A percentile compares a stretch with the other conserved stretches of the same genome.
Conservation (phyloP, 2,797 vertebrate genomes). For the Cephalopachus bancanus region DNA sequence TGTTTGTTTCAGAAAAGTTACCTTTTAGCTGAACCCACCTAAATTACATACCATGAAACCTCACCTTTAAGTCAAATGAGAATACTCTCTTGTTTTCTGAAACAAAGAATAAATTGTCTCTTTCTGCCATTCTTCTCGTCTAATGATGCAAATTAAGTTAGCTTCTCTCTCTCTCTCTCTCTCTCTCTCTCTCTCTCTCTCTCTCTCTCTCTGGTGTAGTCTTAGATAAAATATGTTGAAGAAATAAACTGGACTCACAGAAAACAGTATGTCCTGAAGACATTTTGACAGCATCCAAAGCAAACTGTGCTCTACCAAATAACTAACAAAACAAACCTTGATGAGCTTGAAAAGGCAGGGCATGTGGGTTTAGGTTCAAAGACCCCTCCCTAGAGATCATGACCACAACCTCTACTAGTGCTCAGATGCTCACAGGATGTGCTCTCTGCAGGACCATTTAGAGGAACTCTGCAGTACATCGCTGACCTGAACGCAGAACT, state of each 20-base stretch:
- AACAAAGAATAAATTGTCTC: not conserved
- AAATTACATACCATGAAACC: not conserved
- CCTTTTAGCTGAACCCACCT: not conserved
- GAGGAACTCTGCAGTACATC: not conserved
- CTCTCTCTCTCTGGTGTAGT: not conserved
- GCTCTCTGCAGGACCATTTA: slow-evolving; percentile 86
- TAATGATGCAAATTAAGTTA: not conserved
- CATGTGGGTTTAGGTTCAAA: not conserved
- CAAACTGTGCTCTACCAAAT: not conserved
- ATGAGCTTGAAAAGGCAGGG: not conserved
- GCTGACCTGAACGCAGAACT: not conserved
- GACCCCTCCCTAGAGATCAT: no score
- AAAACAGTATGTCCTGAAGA: not conserved
- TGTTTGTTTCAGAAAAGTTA: not conserved
- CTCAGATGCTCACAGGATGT: slow-evolving; percentile 90
- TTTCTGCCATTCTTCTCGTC: not conserved
- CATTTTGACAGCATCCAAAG: not conserved
- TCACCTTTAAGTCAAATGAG: not conserved
- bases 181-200: not conserved
- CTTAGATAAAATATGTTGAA: not conserved
- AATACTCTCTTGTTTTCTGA: not conserved
- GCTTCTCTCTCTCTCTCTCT: not conserved
- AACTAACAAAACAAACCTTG: not conserved
- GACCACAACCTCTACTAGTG: slow-evolving; percentile 90
- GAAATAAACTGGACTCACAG: not conserved